Evolutionary conservation across 2,888 invertebrate genomes (phyloP), one percentile per base, ranked within the genome.

Genomic region (Drosophila imparisetae): DNA sequence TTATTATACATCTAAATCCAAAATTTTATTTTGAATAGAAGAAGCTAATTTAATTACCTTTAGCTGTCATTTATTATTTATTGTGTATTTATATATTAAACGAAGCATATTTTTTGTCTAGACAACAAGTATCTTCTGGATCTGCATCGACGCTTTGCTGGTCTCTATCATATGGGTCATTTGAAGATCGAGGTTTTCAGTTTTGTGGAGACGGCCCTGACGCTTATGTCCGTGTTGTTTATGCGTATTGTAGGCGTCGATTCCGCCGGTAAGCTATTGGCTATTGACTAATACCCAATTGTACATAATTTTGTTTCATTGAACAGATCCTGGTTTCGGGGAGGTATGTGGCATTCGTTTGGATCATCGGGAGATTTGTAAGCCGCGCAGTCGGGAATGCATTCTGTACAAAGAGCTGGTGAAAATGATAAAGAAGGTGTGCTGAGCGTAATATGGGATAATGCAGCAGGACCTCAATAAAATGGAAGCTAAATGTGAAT

Each of bases 331-430:
- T 0, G 96, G 96, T 18, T 94, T 96, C 66, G 98, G 97, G 2
- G 94, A 95, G 29, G 94, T 96, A 62, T 95, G 95, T 82, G 95
- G 96, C 29, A 95, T 97, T 18, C 95, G 95, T 0, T 94, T 96
- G 59, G 96, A 97, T 92, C 98, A 98, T 93, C 93, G 97, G 49
- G 96, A 97, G 92, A 96, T 97, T 70, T 98, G 98, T 93, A 98
- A 98, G 91, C 97, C 97, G 0, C 94, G 95, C 48, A 95, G 95
- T 81, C 93, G 96, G 30, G 93, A 94, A 55, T 96, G 96, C 82
- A 94, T 95, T 70, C 92, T 96, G 4, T 96, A 96, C 92, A 94
- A 94, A 54, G 95, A 96, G 91, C 93, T 96, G 42, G 94, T 95
- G 36, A 94, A 94, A 67, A 93, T 96, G 81, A 95, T 96, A 66